A percentile compares a stretch with the other conserved stretches of the same genome.
phyloP scores from a whole-genome alignment of 2,888 invertebrate species.

The Oegoconia quadripuncta region DNA sequence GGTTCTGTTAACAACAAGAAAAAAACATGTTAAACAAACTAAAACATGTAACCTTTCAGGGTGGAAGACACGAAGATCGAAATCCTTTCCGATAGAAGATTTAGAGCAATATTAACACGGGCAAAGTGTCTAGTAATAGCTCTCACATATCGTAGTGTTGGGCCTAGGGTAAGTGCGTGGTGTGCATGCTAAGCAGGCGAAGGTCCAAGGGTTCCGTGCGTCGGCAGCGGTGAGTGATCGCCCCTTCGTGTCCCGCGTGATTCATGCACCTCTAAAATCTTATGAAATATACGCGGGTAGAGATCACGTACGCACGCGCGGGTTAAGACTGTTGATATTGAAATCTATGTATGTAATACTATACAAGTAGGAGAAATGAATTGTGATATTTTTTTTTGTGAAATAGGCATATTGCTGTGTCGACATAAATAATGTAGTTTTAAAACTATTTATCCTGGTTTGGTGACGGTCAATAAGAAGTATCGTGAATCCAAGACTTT shows the following conservation, averaged over 20 bases:
- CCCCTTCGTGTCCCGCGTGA: conserved; percentile 74
- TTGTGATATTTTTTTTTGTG: conserved; percentile 5
- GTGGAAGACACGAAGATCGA: conserved; percentile 32
- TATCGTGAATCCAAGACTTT: too few relatives aligned
- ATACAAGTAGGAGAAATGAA: conserved; percentile 35
- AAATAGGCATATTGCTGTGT: background rate
- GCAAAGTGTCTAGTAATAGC: conserved; percentile 79
- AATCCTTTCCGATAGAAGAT: conserved; percentile 60
- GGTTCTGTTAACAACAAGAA: conserved; percentile 86
- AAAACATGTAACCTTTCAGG: conserved; percentile 24
- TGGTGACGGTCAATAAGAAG: too few relatives aligned
- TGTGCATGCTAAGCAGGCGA: conserved; percentile 65
- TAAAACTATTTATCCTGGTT: background rate
- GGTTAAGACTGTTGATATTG: conserved; percentile 78
- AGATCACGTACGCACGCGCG: conserved; percentile 72
- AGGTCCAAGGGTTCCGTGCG: conserved; percentile 65
- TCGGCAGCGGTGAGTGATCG: conserved; percentile 73
- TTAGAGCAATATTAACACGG: conserved; percentile 76
- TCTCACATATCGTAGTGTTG: conserved; percentile 76
- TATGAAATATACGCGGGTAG: conserved; percentile 76
- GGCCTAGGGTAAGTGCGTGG: conserved; percentile 71
- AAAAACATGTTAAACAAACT: conserved; percentile 26
- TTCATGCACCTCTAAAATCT: conserved; percentile 79
- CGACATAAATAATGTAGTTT: background rate
- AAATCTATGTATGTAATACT: conserved; percentile 73